Evolutionary conservation across 2,113 vertebrate species (phyloP).

Genomic region (Seriola aureovittata): DNA sequence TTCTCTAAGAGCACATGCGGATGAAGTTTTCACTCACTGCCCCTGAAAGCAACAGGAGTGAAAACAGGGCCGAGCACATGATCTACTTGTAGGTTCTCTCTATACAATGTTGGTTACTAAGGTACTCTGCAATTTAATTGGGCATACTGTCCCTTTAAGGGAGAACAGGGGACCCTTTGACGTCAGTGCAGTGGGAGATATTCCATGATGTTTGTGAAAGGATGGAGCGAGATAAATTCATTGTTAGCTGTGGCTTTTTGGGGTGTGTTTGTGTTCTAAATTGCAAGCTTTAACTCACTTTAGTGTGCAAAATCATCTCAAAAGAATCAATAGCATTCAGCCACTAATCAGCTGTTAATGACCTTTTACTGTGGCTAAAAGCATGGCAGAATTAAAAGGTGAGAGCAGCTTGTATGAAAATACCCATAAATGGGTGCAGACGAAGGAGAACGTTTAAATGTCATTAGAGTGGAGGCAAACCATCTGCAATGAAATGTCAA

Average conservation of each 20-base stretch:
- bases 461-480: not conserved
- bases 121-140: conserved; percentile 28
- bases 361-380: conserved; percentile 9
- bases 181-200: conserved; percentile 73
- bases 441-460: not conserved
- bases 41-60: conserved; percentile 10
- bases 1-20: conserved; percentile 38
- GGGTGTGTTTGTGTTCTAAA: conserved; percentile 17
- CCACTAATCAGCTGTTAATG: conserved; percentile 32
- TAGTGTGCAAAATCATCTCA: not conserved
- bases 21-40: not conserved
- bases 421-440: conserved; percentile 40
- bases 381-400: conserved; percentile 28
- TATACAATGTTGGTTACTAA: conserved; percentile 18
- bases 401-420: conserved; percentile 3
- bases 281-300: not conserved
- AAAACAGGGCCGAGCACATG: conserved; percentile 23
- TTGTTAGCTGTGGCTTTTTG: conserved; percentile 14
- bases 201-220: conserved; percentile 68
- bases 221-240: conserved; percentile 57
- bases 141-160: conserved; percentile 76
- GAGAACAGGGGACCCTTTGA: conserved; percentile 69
- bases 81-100: conserved; percentile 26
- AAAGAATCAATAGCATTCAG: conserved; percentile 56
- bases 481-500: not conserved